These are phyloP conservation scores for Falco berigora DNA, from an alignment of 2,797 vertebrate genomes.

Conservation along the genomic window DNA sequence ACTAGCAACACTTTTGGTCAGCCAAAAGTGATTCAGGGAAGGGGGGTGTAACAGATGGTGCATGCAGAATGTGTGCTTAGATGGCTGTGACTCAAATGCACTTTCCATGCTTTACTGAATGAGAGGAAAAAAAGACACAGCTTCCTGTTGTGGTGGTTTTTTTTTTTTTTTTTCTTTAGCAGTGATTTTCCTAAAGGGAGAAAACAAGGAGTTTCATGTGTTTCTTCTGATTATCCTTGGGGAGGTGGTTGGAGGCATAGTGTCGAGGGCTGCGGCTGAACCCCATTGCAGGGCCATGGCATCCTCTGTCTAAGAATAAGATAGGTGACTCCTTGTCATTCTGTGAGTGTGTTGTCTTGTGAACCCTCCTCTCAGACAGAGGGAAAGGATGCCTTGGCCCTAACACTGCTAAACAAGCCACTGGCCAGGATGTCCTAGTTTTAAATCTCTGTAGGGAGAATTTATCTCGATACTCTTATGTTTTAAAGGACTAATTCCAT, in stretches of 20 bases:
- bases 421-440: neutral
- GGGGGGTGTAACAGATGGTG: neutral
- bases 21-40: neutral
- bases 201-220: neutral
- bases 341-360: neutral
- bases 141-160: slow-evolving; percentile 32
- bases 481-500: neutral
- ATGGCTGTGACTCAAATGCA: neutral
- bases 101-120: neutral
- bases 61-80: neutral
- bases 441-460: neutral
- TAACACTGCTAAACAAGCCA: neutral
- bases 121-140: slow-evolving; percentile 22
- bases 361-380: neutral
- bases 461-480: neutral
- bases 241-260: neutral
- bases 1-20: neutral
- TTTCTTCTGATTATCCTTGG: neutral
- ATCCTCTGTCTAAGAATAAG: neutral
- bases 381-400: neutral
- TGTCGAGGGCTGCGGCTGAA: neutral
- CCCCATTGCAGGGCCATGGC: neutral
- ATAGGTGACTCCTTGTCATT: neutral
- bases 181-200: slow-evolving; percentile 27
- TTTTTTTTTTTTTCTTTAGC: neutral